phyloP scores from a whole-genome alignment of 2,113 vertebrate species.

The Alligator mississippiensis region DNA sequence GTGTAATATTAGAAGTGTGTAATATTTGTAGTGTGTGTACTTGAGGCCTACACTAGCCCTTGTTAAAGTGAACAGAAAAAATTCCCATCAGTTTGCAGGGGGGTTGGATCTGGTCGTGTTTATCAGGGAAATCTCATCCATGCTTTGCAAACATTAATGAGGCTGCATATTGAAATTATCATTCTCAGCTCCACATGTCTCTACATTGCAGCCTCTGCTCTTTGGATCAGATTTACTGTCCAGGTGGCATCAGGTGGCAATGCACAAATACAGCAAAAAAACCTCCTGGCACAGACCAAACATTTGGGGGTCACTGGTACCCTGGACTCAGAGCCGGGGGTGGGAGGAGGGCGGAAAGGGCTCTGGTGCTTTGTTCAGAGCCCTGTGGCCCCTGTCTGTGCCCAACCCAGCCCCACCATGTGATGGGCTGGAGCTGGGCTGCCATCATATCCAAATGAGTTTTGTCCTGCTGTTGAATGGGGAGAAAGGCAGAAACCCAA shows the following conservation, averaged over 20 bases:
- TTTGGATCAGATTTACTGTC: not conserved
- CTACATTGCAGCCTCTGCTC: not conserved
- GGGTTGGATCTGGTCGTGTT: not conserved
- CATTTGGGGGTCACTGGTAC: too few species aligned
- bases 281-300: not conserved
- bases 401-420: fast-evolving
- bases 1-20: too few species aligned
- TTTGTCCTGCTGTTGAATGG: not conserved
- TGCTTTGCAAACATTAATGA: not conserved
- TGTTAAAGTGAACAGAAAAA: not conserved
- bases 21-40: not conserved
- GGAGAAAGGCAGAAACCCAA: not conserved
- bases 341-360: not conserved
- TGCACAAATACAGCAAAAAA: not conserved
- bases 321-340: not conserved
- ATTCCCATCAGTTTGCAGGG: not conserved
- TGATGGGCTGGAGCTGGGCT: fast-evolving
- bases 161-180: not conserved
- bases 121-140: not conserved
- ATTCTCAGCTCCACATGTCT: not conserved
- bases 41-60: not conserved
- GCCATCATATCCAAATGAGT: not conserved
- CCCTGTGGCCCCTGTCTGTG: too few species aligned
- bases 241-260: not conserved
- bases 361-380: not conserved